These are phyloP conservation scores for Glyphotaelius pellucidus DNA, from an alignment of 2,888 invertebrate species.

Conservation along the genomic window DNA sequence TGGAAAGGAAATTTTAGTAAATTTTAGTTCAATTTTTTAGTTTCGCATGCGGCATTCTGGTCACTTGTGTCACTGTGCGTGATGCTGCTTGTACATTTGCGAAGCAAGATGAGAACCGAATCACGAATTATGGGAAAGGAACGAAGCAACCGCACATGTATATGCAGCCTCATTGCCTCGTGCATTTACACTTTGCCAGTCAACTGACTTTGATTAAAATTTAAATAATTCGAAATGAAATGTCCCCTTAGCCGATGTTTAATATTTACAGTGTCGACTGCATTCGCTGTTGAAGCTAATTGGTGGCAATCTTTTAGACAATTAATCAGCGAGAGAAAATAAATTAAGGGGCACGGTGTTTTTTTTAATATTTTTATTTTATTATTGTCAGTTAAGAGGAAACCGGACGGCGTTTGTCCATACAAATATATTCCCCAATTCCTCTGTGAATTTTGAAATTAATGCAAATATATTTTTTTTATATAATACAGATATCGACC, in stretches of 20 bases:
- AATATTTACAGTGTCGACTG: background rate
- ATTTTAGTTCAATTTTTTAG: no score
- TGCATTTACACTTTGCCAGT: background rate
- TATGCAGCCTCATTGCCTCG: no score
- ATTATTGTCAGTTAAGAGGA: background rate
- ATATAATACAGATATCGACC: no score
- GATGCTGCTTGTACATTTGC: no score
- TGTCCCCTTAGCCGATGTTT: background rate
- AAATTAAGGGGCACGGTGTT: background rate
- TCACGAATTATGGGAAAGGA: no score
- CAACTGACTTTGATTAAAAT: background rate
- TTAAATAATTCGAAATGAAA: background rate
- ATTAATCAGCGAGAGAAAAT: background rate
- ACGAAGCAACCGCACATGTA: no score
- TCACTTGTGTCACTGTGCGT: background rate
- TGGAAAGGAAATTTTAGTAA: background rate
- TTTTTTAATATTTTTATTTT: background rate
- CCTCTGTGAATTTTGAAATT: no score
- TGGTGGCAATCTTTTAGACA: background rate
- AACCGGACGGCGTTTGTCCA: no score
- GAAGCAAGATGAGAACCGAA: no score
- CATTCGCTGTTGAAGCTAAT: background rate
- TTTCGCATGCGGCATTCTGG: background rate
- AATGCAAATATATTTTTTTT: no score
- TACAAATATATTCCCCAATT: no score